Percentiles rank a stretch among this genome's conserved stretches.
phyloP scores from a whole-genome alignment of 2,888 invertebrate species.

The Polyploca ridens region DNA sequence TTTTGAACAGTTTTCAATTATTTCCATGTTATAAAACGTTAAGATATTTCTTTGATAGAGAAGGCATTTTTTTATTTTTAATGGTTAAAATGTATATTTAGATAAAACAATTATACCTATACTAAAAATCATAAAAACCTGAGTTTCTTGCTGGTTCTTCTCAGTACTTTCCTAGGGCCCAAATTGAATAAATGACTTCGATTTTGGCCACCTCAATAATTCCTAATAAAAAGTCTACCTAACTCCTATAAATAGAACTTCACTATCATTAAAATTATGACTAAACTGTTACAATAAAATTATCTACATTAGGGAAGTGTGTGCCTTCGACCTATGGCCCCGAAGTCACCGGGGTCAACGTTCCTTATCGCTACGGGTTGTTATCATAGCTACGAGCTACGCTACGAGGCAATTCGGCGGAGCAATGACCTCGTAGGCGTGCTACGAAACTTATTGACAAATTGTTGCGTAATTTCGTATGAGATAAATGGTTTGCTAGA shows the following conservation, averaged over 20 bases:
- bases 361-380: slow-evolving; percentile 52
- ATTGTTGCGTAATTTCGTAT: slow-evolving; percentile 8
- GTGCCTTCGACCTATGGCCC: slow-evolving; percentile 14
- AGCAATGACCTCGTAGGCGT: slow-evolving; percentile 51
- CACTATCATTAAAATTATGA: not conserved
- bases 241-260: not conserved
- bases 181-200: too few species aligned
- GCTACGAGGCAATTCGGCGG: slow-evolving; percentile 44
- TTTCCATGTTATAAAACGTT: too few species aligned
- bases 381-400: slow-evolving; percentile 39
- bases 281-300: not conserved
- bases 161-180: too few species aligned
- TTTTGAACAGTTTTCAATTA: too few species aligned
- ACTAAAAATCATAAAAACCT: too few species aligned
- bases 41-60: too few species aligned
- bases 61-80: too few species aligned
- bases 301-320: not conserved
- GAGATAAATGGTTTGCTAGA: not conserved
- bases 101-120: too few species aligned
- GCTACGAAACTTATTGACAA: slow-evolving; percentile 29
- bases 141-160: too few species aligned
- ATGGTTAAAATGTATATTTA: too few species aligned
- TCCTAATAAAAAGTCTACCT: too few species aligned
- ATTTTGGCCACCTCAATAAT: too few species aligned
- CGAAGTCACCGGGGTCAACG: slow-evolving; percentile 40